Percentiles rank a stretch among this genome's conserved stretches.
Evolutionary conservation across 2,888 invertebrate species (phyloP).

Genomic region (Elegia similella): DNA sequence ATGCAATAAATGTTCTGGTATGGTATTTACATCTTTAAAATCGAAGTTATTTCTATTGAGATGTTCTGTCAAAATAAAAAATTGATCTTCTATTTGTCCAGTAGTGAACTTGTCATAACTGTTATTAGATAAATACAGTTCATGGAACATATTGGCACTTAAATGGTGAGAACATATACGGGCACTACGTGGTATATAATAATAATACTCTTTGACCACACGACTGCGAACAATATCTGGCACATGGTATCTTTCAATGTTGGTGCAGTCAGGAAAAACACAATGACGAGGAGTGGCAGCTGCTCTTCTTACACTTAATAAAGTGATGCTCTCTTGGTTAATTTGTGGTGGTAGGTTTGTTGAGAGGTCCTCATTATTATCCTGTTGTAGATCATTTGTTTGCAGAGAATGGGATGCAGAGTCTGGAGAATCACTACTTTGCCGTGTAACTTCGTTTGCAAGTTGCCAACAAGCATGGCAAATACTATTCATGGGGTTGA

Average conservation of each 20-base stretch:
- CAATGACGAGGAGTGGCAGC: slow-evolving; percentile 7
- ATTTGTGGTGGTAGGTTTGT: too few species aligned
- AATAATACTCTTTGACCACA: not conserved
- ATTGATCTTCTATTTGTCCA: slow-evolving; percentile 14
- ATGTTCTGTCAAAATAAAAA: slow-evolving; percentile 11
- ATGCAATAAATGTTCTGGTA: slow-evolving; percentile 12
- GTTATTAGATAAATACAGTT: slow-evolving; percentile 7
- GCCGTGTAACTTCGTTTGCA: not conserved
- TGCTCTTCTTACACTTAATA: slow-evolving; percentile 6
- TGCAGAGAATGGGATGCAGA: too few species aligned
- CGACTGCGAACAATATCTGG: too few species aligned
- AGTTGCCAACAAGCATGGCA: slow-evolving; percentile 15
- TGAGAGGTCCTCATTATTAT: too few species aligned
- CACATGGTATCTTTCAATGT: too few species aligned
- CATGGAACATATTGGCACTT: too few species aligned
- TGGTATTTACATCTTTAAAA: slow-evolving; percentile 5
- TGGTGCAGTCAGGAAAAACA: too few species aligned
- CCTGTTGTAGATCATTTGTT: too few species aligned
- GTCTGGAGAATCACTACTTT: too few species aligned
- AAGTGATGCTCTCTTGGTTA: too few species aligned
- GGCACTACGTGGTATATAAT: slow-evolving; percentile 12
- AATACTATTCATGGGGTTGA: too few species aligned
- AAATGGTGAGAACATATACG: not conserved
- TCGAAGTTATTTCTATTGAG: slow-evolving; percentile 4
- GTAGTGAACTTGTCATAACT: slow-evolving; percentile 3